These are phyloP conservation scores for Archocentrus centrarchus DNA, from an alignment of 2,113 vertebrate genomes.

Conservation along the genomic window DNA sequence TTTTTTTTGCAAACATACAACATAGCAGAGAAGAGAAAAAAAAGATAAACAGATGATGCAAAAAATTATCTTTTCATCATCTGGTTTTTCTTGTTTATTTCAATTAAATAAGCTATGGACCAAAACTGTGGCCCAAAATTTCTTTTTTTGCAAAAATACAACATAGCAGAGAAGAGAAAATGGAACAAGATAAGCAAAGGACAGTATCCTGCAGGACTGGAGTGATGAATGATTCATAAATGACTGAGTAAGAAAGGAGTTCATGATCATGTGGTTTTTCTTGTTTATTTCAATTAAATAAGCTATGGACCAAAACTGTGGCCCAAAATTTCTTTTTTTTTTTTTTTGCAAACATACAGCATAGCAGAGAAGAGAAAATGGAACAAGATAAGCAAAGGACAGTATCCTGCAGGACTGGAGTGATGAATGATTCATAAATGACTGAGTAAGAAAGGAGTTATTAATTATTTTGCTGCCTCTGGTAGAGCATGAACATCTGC, in stretches of 20 bases:
- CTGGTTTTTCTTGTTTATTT: too few species aligned
- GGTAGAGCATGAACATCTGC: conserved; percentile 61
- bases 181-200: conserved; percentile 36
- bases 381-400: conserved; percentile 40
- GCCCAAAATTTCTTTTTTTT: too few species aligned
- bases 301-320: too few species aligned
- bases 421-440: conserved; percentile 75
- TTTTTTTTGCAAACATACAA: conserved; percentile 8
- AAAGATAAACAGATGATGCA: conserved; percentile 23
- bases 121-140: too few species aligned
- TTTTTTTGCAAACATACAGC: conserved; percentile 8
- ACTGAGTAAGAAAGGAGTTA: conserved; percentile 47
- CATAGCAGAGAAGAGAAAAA: conserved; percentile 16
- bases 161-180: conserved; percentile 19
- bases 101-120: too few species aligned
- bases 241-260: conserved; percentile 43
- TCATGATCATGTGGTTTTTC: conserved; percentile 76
- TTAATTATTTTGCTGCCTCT: conserved; percentile 73
- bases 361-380: conserved; percentile 17
- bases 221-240: conserved; percentile 75
- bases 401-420: conserved; percentile 47
- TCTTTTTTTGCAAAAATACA: not conserved
- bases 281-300: too few species aligned
- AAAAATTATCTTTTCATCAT: too few species aligned
- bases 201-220: conserved; percentile 49